Conservation (phyloP, 2,797 vertebrate genomes). For the Bradypus variegatus region DNA sequence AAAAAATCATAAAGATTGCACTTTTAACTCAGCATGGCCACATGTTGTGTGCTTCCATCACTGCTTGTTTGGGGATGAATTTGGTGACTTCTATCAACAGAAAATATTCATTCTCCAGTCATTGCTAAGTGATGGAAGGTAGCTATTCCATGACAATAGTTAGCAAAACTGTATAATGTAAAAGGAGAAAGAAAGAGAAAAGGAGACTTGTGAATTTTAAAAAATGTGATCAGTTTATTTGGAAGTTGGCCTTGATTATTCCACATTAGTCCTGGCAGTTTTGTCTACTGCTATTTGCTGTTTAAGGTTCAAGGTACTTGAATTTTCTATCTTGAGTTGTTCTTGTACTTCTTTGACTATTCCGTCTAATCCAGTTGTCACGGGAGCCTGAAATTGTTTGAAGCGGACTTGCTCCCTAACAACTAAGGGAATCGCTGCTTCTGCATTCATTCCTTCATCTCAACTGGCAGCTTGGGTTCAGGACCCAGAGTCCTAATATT, state of each 20-base stretch:
- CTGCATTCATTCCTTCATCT: not conserved
- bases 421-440: not conserved
- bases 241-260: not conserved
- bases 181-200: not conserved
- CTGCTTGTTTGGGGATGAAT: not conserved
- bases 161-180: not conserved
- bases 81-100: not conserved
- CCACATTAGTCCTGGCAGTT: not conserved
- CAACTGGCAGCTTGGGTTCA: not conserved
- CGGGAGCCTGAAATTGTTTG: not conserved
- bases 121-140: not conserved
- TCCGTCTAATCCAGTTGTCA: not conserved
- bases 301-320: not conserved
- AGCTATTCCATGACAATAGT: not conserved
- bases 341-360: not conserved
- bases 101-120: not conserved
- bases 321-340: not conserved
- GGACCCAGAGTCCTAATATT: not conserved
- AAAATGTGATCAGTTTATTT: not conserved
- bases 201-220: not conserved
- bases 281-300: not conserved
- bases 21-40: not conserved
- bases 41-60: not conserved
- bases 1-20: not conserved
- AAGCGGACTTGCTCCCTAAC: not conserved